Evolutionary conservation across 2,888 invertebrate species (phyloP), one percentile per base, ranked within the genome.

Genomic region (Drosophila borealis): DNA sequence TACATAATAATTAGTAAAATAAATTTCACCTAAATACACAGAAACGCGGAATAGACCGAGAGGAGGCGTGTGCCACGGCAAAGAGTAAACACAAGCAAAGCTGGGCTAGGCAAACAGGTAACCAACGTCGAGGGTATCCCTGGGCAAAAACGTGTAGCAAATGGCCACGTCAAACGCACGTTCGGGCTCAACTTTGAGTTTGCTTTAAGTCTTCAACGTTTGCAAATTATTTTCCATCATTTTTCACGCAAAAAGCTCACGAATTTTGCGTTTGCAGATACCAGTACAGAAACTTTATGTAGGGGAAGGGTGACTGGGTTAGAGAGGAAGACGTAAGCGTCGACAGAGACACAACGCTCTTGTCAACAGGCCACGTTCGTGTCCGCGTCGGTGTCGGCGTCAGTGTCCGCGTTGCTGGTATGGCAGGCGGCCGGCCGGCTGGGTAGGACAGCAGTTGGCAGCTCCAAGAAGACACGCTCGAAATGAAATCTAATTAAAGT

Each of bases 1-100:
- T 88, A 86, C 84, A 86, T 86, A 82, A 86, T 88, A 84, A 84
- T 84, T 84, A 88, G 83, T 84, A 80, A 85, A 88, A 84, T 84
- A 84, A 86, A 84, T 84, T 84, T 82, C 70, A 71, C 86, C 88
- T 80, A 86, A 84, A 78, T 73, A 88, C 70, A 84, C 80, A 88
- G 51, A 29, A 49, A 44, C 45, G 41, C 37, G 45, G 42, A 11
- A 53, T 21, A 25, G 11, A 25, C 21, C 9, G 9, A n/a, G 8
- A 9, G 25, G 6, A 2, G 9, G 13, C 36, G 21, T 33, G 46
- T 37, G 36, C 53, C 72, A 46, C 13, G 45, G 61, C 66, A 67
- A 67, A 77, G 59, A 63, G 70, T 76, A 73, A 80, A 80, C 62
- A 73, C 42, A 36, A 39, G 54, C 62, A 56, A 39, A 14, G 19